Percentiles rank a stretch among this genome's conserved stretches.
Evolutionary conservation across 2,888 invertebrate genomes (phyloP).

Genomic region (Tubiluchus corallicola): DNA sequence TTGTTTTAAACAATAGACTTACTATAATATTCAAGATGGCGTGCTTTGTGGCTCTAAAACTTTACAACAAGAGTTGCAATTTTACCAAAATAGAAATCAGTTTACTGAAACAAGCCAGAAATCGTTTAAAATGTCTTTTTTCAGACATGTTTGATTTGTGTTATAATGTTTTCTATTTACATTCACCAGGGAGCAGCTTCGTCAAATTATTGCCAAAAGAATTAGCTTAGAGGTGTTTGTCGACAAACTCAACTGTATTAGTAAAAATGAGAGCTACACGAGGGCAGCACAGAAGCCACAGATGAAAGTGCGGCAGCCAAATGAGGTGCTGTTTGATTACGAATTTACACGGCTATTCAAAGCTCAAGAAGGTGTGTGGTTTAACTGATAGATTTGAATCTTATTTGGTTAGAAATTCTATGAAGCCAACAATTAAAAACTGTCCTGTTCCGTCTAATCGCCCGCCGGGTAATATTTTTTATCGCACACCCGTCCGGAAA

Average conservation of each 20-base stretch:
- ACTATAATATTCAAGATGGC: no score
- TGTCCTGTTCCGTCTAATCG: no score
- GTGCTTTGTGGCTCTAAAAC: no score
- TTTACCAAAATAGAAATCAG: no score
- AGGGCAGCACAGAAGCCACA: slow-evolving; percentile 85
- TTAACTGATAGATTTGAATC: neutral
- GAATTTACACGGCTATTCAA: slow-evolving; percentile 86
- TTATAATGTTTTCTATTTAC: slow-evolving; percentile 7
- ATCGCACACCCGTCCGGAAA: no score
- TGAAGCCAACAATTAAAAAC: no score
- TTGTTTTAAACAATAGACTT: no score
- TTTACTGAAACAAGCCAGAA: no score
- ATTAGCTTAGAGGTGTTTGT: slow-evolving; percentile 74
- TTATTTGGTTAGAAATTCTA: no score
- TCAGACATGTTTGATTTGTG: slow-evolving; percentile 8
- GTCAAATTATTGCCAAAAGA: slow-evolving; percentile 64
- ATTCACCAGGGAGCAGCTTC: slow-evolving; percentile 41
- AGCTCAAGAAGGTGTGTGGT: slow-evolving; percentile 27
- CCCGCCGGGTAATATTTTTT: no score
- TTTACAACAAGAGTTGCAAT: no score
- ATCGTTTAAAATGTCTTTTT: slow-evolving; percentile 11
- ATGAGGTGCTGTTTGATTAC: slow-evolving; percentile 72
- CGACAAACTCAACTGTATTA: slow-evolving; percentile 63
- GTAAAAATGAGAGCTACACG: slow-evolving; percentile 74
- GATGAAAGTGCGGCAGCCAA: slow-evolving; percentile 49